Base-by-base conservation (phyloP, 2,888 invertebrate genomes). In the Meta bourneti region DNA sequence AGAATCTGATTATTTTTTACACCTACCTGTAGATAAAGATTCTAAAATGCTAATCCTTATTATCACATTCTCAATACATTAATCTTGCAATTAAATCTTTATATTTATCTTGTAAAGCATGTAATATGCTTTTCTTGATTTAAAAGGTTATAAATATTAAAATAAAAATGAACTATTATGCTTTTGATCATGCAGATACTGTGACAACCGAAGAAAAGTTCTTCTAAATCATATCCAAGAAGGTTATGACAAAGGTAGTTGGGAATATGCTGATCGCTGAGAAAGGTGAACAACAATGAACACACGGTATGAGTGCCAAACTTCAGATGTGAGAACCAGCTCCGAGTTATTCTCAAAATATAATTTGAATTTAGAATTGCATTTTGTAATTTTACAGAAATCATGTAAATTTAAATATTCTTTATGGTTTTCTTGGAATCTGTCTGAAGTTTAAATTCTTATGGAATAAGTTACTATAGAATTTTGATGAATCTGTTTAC, bases 171-270 rank as follows among this genome's bases (percentile, higher is more conserved):
- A 9, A 48, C 13, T 54, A 49, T 52, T 34, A 74, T 83, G 13
- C n/a, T 54, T 77, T 70, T 69, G 79, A 81, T 61, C 93, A 93
- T 94, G 77, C 95, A 99, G 99, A 96, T 99, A 99, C 95, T 99
- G 99, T 96, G 99, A 99, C 95, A 98, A 98, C 95, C 97, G 99
- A 94, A 97, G 99, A 94, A 98, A 98, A 96, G 98, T 98, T 93
- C 96, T 99, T 94, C 96, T 99, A 94, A 98, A 98, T 95, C 99
- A 99, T 95, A 99, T 99, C 84, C 98, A 98, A 95, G 99, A 99
- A 96, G 99, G 99, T 93, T 99, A 99, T 95, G 99, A 99, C 95
- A 98, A 98, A 96, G 99, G 99, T 95, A 97, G 98, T 97, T 99
- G 99, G 99, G 98, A 98, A 94, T 98, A 98, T 95, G 97, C 97